Evolutionary conservation across 1,140 invertebrate genomes (phyloP).

Genomic region (Arctopsyche grandis): DNA sequence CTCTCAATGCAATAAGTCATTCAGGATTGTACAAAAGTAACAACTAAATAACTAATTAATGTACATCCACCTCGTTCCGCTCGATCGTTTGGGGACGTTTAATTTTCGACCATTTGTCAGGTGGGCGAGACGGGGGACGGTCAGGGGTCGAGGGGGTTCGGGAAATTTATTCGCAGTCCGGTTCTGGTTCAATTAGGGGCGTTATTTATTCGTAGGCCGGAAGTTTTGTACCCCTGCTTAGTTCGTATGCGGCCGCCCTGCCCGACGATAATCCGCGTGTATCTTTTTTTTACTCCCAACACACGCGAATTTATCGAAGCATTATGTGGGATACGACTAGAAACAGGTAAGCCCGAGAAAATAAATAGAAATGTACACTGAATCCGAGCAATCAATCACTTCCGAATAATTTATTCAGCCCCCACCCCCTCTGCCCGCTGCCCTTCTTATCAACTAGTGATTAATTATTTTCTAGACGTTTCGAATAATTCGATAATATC

Average conservation of each 20-base stretch:
- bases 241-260: slow-evolving; percentile 2
- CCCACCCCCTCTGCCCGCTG: too few species aligned
- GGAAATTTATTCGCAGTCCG: slow-evolving; percentile 15
- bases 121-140: not conserved
- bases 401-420: too few species aligned
- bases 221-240: slow-evolving; percentile 4
- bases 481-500: too few species aligned
- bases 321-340: too few species aligned
- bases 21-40: not conserved
- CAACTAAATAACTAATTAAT: slow-evolving; percentile 27
- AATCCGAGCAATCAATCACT: too few species aligned
- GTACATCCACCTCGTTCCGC: not conserved
- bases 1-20: too few species aligned
- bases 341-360: too few species aligned
- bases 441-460: too few species aligned
- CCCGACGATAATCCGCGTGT: not conserved
- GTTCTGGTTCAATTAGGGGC: slow-evolving; percentile 9
- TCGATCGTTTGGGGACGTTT: slow-evolving; percentile 20
- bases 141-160: too few species aligned
- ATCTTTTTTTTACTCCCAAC: not conserved
- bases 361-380: too few species aligned
- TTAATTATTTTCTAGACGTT: too few species aligned
- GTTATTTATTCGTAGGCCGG: slow-evolving; percentile 18
- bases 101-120: slow-evolving; percentile 31
- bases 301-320: not conserved